A percentile compares a stretch with the other conserved stretches of the same genome.
phyloP scores from a whole-genome alignment of 2,797 vertebrate genomes.

The Gila robusta region DNA sequence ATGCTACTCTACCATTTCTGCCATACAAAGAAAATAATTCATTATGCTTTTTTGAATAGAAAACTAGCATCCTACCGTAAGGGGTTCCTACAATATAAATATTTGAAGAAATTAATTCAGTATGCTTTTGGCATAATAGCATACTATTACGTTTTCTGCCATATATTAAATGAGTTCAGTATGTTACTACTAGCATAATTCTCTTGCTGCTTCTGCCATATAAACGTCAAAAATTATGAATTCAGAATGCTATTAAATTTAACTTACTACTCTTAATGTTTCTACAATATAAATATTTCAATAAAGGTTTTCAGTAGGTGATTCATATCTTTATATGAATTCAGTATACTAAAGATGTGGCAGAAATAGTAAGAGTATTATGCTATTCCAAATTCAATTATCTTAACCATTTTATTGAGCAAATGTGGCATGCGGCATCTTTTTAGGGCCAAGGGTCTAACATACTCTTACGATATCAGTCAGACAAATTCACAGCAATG shows the following conservation, averaged over 20 bases:
- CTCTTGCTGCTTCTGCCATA: neutral
- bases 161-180: neutral
- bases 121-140: neutral
- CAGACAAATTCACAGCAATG: neutral
- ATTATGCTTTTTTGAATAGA: neutral
- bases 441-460: neutral
- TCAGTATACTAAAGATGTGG: no score
- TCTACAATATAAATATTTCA: neutral
- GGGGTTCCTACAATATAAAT: neutral
- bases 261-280: neutral
- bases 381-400: neutral
- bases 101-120: neutral
- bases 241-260: neutral
- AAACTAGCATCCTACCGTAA: no score
- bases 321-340: neutral
- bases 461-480: neutral
- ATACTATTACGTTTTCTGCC: neutral
- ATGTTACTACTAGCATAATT: neutral
- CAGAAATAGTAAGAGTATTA: neutral
- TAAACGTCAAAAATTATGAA: neutral
- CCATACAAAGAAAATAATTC: neutral
- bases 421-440: neutral
- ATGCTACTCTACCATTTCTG: neutral
- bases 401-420: neutral
- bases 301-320: neutral